These are phyloP conservation scores for Andrena hattorfiana DNA, from an alignment of 2,888 invertebrate genomes.

Conservation along the genomic window DNA sequence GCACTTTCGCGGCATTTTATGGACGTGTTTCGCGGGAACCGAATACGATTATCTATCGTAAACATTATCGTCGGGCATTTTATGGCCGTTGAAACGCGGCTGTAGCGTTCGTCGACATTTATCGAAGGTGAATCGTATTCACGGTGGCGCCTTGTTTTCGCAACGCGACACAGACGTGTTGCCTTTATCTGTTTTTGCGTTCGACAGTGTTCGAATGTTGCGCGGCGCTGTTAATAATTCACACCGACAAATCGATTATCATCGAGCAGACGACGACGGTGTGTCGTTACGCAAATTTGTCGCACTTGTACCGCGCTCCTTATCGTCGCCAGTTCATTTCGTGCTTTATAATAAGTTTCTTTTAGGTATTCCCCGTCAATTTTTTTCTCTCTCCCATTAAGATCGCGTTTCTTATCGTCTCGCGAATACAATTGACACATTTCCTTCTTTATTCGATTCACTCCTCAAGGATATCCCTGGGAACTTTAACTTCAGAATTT, in stretches of 20 bases:
- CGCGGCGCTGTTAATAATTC: conserved; percentile 65
- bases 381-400: not conserved
- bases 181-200: conserved; percentile 68
- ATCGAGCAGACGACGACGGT: conserved; percentile 47
- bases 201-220: conserved; percentile 57
- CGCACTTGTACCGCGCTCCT: conserved; percentile 21
- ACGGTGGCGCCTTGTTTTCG: conserved; percentile 73
- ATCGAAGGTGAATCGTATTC: conserved; percentile 65
- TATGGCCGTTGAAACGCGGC: conserved; percentile 35
- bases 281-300: conserved; percentile 65
- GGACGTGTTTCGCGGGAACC: not conserved
- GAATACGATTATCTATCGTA: conserved; percentile 43
- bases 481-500: conserved; percentile 5
- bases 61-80: conserved; percentile 42
- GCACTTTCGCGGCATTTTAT: not conserved
- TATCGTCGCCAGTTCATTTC: conserved; percentile 12
- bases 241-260: conserved; percentile 70
- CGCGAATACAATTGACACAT: not conserved
- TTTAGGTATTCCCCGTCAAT: not conserved
- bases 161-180: conserved; percentile 54
- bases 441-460: not conserved
- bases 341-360: not conserved
- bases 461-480: not conserved
- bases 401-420: not conserved
- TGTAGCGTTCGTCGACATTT: conserved; percentile 50